Evolutionary conservation across 2,113 vertebrate species (phyloP).

Genomic region (Paradisaea rubra): DNA sequence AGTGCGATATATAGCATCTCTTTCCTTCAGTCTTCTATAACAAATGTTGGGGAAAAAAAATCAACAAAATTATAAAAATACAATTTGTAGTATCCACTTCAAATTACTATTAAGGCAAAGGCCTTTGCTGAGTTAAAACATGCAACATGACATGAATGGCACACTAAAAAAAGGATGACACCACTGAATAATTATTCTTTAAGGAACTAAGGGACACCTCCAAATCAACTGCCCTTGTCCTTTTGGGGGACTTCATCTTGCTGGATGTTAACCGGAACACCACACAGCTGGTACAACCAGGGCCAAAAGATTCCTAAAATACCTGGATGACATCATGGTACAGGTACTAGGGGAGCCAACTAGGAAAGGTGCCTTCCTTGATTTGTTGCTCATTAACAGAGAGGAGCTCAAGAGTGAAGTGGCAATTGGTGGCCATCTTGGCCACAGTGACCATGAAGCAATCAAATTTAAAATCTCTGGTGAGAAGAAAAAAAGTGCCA

Average conservation of each 20-base stretch:
- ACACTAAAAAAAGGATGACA: not conserved
- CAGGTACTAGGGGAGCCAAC: not conserved
- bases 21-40: not conserved
- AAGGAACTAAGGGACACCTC: not conserved
- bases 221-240: not conserved
- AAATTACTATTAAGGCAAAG: not conserved
- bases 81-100: not conserved
- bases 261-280: not conserved
- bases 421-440: not conserved
- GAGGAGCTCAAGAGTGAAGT: not conserved
- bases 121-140: not conserved
- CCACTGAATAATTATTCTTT: not conserved
- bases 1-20: not conserved
- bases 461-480: not conserved
- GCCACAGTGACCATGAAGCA: not conserved
- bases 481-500: not conserved
- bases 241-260: not conserved
- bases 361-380: not conserved
- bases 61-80: not conserved
- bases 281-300: not conserved
- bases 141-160: not conserved
- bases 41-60: not conserved
- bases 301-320: not conserved
- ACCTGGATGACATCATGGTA: not conserved
- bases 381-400: not conserved